These are phyloP conservation scores for Agrochola macilenta DNA, from an alignment of 2,888 invertebrate genomes.

Conservation along the genomic window DNA sequence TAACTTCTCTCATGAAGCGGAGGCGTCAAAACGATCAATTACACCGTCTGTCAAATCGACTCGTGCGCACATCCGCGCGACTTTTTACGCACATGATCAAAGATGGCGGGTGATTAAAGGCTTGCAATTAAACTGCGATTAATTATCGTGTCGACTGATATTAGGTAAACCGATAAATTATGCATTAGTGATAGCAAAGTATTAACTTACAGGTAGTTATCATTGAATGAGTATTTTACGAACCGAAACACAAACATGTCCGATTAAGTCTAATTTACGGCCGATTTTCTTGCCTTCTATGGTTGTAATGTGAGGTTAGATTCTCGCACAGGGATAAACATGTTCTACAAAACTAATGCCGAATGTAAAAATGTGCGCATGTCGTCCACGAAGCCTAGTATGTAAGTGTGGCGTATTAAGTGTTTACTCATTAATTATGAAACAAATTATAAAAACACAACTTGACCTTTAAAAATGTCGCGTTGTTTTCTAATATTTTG, in stretches of 20 bases:
- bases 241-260: conserved; percentile 23
- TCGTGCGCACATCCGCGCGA: conserved; percentile 53
- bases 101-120: conserved; percentile 54
- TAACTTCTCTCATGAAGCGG: conserved; percentile 33
- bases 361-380: background rate
- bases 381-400: background rate
- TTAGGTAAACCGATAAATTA: conserved; percentile 35
- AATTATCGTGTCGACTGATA: conserved; percentile 45
- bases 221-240: conserved; percentile 25
- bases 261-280: background rate
- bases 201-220: conserved; percentile 14
- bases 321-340: background rate
- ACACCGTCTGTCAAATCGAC: conserved; percentile 57
- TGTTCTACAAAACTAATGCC: background rate
- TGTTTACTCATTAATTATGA: conserved; percentile 25
- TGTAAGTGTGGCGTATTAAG: background rate
- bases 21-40: conserved; percentile 58
- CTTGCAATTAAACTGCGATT: conserved; percentile 53
- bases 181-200: conserved; percentile 31
- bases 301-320: background rate
- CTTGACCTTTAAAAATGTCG: conserved; percentile 33
- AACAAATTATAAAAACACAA: conserved; percentile 6
- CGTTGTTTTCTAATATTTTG: conserved; percentile 28
- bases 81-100: conserved; percentile 52
- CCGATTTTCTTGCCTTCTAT: background rate